Evolutionary conservation across 2,888 invertebrate species (phyloP).

Genomic region (Nomada fucata): DNA sequence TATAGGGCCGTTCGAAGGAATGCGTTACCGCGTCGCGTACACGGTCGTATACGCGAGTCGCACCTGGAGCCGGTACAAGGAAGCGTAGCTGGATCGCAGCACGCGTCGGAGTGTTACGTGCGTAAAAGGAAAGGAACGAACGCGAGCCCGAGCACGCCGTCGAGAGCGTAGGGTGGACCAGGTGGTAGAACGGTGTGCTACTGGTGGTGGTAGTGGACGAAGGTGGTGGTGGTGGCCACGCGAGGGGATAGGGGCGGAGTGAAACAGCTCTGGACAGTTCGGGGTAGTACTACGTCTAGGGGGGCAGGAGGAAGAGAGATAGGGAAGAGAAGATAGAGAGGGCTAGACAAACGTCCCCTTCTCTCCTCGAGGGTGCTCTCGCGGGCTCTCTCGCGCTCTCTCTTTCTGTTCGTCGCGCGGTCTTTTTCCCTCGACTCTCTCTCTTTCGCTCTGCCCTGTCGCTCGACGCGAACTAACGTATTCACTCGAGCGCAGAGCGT

Average conservation of each 20-base stretch:
- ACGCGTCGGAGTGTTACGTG: slow-evolving; percentile 45
- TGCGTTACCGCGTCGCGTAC: neutral
- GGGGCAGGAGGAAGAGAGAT: slow-evolving; percentile 41
- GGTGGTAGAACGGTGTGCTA: slow-evolving; percentile 56
- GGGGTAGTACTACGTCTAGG: slow-evolving; percentile 52
- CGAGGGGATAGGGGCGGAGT: slow-evolving; percentile 54
- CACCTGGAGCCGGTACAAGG: slow-evolving; percentile 62
- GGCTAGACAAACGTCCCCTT: slow-evolving; percentile 16
- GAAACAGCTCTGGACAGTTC: slow-evolving; percentile 58
- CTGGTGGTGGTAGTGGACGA: slow-evolving; percentile 53
- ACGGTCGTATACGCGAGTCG: slow-evolving; percentile 14
- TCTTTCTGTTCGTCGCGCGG: slow-evolving; percentile 20
- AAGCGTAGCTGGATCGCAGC: slow-evolving; percentile 48
- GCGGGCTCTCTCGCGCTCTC: neutral
- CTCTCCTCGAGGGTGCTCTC: neutral
- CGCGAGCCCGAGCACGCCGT: slow-evolving; percentile 23
- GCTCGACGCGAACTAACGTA: slow-evolving; percentile 61
- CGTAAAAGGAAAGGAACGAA: slow-evolving; percentile 13
- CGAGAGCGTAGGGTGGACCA: slow-evolving; percentile 56
- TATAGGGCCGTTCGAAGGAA: neutral
- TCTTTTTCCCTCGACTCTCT: slow-evolving; percentile 26
- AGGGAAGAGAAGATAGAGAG: slow-evolving; percentile 10
- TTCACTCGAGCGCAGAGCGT: slow-evolving; percentile 72
- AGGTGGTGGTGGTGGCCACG: slow-evolving; percentile 50
- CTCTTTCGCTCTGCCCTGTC: slow-evolving; percentile 51